Base-by-base conservation (phyloP, 2,888 invertebrate genomes). In the Drosophila conformis region DNA sequence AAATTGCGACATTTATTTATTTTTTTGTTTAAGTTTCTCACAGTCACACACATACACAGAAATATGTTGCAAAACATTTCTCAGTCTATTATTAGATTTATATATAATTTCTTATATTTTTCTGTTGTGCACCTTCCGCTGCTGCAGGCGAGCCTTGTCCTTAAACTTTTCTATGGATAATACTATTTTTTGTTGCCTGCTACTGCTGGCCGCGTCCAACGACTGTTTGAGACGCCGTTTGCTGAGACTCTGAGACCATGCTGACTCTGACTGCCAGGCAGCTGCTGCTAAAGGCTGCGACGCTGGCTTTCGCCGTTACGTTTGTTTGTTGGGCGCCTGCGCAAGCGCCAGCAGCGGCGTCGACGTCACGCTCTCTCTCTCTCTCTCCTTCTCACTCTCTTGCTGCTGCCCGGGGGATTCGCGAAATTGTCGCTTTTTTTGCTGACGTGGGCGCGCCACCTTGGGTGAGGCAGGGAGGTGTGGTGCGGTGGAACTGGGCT, bases 391-490 rank as follows among this genome's bases (percentile, higher is more conserved):
- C 56, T 65, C 73, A 27, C 49, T 38, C 69, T n/a, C 51, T 51
- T 36, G 73, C 83, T 35, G 80, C 90, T 90, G 90, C 90, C 90
- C 90, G 84, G 90, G 84, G 89, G 84, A 84, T 66, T 90, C 87
- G 90, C 90, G 80, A 82, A 90, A 79, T 90, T 54, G 76, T 73
- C 80, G 88, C 71, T 76, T 46, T 46, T 36, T 46, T 71, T 89
- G 88, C 89, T 88, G 89, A 80, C 87, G 66, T 88, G 76, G 59
- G 80, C 76, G 78, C 69, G 66, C 81, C 73, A 76, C 69, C 79
- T 78, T 81, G 77, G 51, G 60, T 42, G n/a, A 27, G 13, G 8
- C 4, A 38, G 51, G 21, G 25, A 54, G 21, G 63, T 8, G 6
- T 10, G 7, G 29, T 40, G 27, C 2, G 40, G 11, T 18, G 65